These are phyloP conservation scores for Dromococcyx pavoninus DNA, from an alignment of 2,797 vertebrate genomes.

Conservation along the genomic window DNA sequence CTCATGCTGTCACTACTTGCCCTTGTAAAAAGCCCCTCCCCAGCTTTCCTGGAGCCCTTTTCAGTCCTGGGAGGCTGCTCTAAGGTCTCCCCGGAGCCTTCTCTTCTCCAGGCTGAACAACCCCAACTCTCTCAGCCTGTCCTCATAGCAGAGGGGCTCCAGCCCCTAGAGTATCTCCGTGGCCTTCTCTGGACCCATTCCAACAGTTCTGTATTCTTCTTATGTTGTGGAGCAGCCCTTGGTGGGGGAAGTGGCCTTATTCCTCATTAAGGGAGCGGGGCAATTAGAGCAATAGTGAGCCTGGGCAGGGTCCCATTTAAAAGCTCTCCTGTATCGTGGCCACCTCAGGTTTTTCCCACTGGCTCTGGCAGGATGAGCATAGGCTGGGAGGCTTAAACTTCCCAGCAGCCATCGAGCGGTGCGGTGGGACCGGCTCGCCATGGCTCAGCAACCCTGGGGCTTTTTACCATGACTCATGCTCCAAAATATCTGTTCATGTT, in stretches of 20 bases:
- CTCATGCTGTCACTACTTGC: no score
- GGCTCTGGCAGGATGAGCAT: not conserved
- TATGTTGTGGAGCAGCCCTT: not conserved
- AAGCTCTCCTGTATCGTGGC: accelerated
- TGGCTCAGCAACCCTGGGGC: not conserved
- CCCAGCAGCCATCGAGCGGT: not conserved
- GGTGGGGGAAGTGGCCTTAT: not conserved
- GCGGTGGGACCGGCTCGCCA: not conserved
- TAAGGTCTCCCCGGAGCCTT: no score
- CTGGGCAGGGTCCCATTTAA: not conserved
- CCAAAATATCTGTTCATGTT: not conserved
- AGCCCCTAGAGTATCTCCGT: no score
- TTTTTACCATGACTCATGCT: not conserved
- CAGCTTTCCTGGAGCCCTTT: no score
- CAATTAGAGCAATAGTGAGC: not conserved
- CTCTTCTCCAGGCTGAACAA: no score
- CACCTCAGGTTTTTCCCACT: not conserved
- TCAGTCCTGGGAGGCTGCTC: no score
- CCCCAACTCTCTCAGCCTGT: no score
- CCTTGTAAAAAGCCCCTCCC: no score
- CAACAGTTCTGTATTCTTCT: no score
- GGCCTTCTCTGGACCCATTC: no score
- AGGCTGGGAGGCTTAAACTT: not conserved
- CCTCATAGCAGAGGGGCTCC: no score
- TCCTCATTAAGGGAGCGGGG: not conserved